These are phyloP conservation scores for Cyphomyrus plagiostoma DNA, from an alignment of 2,113 vertebrate genomes.

Conservation along the genomic window DNA sequence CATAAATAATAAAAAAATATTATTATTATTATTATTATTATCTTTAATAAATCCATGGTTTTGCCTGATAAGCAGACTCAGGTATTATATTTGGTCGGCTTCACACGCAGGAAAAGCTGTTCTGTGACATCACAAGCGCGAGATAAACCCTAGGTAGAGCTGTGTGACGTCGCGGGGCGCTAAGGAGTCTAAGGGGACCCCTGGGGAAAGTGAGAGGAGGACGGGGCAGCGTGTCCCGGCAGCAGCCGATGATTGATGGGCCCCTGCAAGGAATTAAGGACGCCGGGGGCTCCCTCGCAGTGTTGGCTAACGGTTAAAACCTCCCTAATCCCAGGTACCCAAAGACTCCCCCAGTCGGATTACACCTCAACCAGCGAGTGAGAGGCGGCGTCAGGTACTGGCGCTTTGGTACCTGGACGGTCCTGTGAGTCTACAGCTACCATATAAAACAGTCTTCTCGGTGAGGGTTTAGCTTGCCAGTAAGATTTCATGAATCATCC, in stretches of 20 bases:
- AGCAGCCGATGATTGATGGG: not conserved
- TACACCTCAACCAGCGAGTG: slow-evolving; percentile 61
- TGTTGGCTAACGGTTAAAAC: slow-evolving; percentile 53
- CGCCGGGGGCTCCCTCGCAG: slow-evolving; percentile 20
- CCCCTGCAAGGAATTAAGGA: slow-evolving; percentile 37
- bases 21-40: too few species aligned
- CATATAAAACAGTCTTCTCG: not conserved
- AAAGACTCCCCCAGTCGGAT: slow-evolving; percentile 69
- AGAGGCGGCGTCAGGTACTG: slow-evolving; percentile 46
- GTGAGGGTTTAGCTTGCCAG: not conserved
- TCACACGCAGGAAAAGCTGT: not conserved
- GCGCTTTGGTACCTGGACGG: slow-evolving; percentile 23
- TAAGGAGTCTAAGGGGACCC: not conserved
- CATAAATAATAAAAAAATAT: not conserved
- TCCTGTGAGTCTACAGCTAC: not conserved
- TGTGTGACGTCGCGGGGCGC: not conserved
- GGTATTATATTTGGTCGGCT: not conserved
- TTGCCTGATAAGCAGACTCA: not conserved
- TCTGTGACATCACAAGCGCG: not conserved
- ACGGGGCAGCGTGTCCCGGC: not conserved
- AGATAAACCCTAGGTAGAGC: too few species aligned
- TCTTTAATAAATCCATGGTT: not conserved
- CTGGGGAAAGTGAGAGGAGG: not conserved
- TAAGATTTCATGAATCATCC: not conserved
- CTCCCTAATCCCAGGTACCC: slow-evolving; percentile 73